Conservation (phyloP, 2,797 vertebrate genomes). For the Steatocranus sp. region DNA sequence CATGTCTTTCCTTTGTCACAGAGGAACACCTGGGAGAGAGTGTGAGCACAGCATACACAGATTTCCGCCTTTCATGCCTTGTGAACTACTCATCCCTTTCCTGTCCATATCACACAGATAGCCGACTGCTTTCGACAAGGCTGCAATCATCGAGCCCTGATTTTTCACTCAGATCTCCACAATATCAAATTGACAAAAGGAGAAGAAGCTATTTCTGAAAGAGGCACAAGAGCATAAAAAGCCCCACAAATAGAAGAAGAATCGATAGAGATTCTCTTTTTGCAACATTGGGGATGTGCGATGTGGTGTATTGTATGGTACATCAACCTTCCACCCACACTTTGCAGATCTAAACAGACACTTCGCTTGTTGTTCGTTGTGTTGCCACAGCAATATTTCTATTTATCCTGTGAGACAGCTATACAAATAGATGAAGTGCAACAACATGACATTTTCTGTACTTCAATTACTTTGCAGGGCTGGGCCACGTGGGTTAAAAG, state of each 20-base stretch:
- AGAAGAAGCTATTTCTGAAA: constrained; percentile 43
- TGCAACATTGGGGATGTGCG: constrained; percentile 35
- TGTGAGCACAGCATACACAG: constrained; percentile 6
- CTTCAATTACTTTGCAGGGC: constrained; percentile 90
- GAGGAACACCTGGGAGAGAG: constrained; percentile 23
- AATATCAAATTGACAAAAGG: constrained; percentile 47
- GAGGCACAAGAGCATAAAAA: constrained; percentile 44
- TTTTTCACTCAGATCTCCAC: constrained; percentile 42
- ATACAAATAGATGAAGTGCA: constrained; percentile 86
- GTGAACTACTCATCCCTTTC: constrained; percentile 39
- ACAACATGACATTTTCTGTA: constrained; percentile 86
- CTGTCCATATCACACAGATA: constrained; percentile 43
- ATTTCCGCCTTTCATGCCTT: constrained; percentile 36
- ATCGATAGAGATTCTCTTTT: constrained; percentile 52
- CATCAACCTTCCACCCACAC: constrained; percentile 62
- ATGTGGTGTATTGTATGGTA: constrained; percentile 37
- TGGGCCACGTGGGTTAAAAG: constrained; percentile 89
- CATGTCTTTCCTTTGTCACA: constrained; percentile 29
- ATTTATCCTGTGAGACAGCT: constrained; percentile 82
- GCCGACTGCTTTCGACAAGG: constrained; percentile 14
- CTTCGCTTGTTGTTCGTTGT: constrained; percentile 62
- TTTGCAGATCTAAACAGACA: constrained; percentile 66
- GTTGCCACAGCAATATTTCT: constrained; percentile 79
- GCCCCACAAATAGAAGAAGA: constrained; percentile 33
- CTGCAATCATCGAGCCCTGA: constrained; percentile 32